phyloP scores from a whole-genome alignment of 2,888 invertebrate species.

The Loripinus fragilis region DNA sequence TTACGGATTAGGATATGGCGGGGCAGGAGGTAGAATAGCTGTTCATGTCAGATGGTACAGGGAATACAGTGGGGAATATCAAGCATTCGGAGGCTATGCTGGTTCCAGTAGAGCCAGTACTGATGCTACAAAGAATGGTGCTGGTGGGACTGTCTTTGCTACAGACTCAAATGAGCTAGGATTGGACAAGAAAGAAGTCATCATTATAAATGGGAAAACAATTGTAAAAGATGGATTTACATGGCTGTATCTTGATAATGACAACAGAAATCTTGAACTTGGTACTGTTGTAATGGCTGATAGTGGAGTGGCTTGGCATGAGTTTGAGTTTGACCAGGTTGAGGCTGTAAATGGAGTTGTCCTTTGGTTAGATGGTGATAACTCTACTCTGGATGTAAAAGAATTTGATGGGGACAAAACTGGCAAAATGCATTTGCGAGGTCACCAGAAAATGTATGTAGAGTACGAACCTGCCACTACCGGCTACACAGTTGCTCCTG shows the following conservation, averaged over 20 bases:
- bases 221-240: slow-evolving; percentile 61
- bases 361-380: slow-evolving; percentile 61
- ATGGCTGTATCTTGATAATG: slow-evolving; percentile 69
- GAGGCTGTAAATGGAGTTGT: slow-evolving; percentile 70
- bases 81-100: slow-evolving; percentile 66
- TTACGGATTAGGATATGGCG: slow-evolving; percentile 62
- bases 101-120: slow-evolving; percentile 29
- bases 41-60: slow-evolving; percentile 66
- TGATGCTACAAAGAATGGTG: slow-evolving; percentile 63
- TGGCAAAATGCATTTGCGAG: slow-evolving; percentile 65
- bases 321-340: slow-evolving; percentile 68
- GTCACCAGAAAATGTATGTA: slow-evolving; percentile 64
- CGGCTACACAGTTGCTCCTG: slow-evolving; percentile 75
- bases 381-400: slow-evolving; percentile 64
- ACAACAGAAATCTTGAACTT: slow-evolving; percentile 69
- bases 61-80: slow-evolving; percentile 68
- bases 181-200: slow-evolving; percentile 49
- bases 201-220: slow-evolving; percentile 47
- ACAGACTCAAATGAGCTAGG: slow-evolving; percentile 63
- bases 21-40: slow-evolving; percentile 71
- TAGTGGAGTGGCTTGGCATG: slow-evolving; percentile 26
- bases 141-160: slow-evolving; percentile 67
- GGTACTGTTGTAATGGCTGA: slow-evolving; percentile 69
- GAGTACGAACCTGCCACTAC: slow-evolving; percentile 69
- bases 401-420: slow-evolving; percentile 74